phyloP scores from a whole-genome alignment of 2,113 vertebrate species.

The Oplegnathus fasciatus region DNA sequence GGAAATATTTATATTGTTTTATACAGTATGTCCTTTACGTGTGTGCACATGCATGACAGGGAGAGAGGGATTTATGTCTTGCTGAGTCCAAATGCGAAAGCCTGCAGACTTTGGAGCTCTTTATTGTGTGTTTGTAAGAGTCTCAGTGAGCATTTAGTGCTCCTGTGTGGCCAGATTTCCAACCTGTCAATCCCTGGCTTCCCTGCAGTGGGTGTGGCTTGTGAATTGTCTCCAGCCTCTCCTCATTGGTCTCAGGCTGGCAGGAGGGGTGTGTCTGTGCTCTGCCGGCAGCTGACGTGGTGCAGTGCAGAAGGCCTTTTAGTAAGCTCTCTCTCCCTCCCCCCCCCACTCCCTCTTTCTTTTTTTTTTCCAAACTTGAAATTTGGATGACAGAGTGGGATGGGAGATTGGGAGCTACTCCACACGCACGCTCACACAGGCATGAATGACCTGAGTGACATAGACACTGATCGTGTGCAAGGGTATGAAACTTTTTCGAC shows the following conservation, averaged over 20 bases:
- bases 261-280: constrained; percentile 43
- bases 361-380: constrained; percentile 51
- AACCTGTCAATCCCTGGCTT: constrained; percentile 73
- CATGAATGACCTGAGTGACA: constrained; percentile 17
- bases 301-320: constrained; percentile 70
- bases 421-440: constrained; percentile 12
- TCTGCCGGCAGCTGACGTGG: constrained; percentile 66
- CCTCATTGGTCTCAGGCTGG: constrained; percentile 52
- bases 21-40: not conserved
- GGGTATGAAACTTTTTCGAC: not conserved
- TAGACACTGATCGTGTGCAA: not conserved
- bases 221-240: constrained; percentile 30
- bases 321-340: constrained; percentile 27
- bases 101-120: constrained; percentile 23
- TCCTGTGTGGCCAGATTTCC: constrained; percentile 55
- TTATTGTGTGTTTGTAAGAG: constrained; percentile 25
- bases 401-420: not conserved
- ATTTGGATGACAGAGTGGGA: constrained; percentile 39
- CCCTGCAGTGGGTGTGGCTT: constrained; percentile 77
- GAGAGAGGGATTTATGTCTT: not conserved
- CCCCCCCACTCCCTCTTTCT: not conserved
- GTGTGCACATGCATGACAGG: not conserved
- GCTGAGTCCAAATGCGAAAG: not conserved
- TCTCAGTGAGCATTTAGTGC: constrained; percentile 22
- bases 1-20: not conserved